Percentiles rank a stretch among this genome's conserved stretches.
Conservation (phyloP, 1,140 invertebrate species). For the Neodiprion virginianus region DNA sequence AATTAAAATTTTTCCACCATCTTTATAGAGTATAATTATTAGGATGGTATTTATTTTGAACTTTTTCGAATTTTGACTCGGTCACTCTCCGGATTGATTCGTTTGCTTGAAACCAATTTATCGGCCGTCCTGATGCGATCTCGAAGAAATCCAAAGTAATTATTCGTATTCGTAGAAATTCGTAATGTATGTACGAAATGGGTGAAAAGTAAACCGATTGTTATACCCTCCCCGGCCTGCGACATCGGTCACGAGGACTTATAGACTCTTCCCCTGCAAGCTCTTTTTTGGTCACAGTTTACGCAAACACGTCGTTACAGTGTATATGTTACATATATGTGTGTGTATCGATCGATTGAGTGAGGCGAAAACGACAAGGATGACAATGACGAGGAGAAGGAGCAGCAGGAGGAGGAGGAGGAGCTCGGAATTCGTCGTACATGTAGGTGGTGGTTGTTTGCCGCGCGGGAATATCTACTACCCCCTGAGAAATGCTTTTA, state of each 20-base stretch:
- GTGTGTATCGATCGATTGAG: neutral
- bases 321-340: neutral
- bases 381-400: neutral
- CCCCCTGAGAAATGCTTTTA: neutral
- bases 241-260: neutral
- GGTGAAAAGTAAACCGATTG: too few species aligned
- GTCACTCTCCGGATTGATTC: too few species aligned
- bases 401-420: neutral
- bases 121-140: too few species aligned
- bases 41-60: too few species aligned
- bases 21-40: too few species aligned
- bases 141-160: too few species aligned
- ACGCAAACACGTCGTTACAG: neutral
- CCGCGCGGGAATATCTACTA: neutral
- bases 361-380: neutral
- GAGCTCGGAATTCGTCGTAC: neutral
- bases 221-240: neutral
- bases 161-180: too few species aligned
- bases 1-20: too few species aligned
- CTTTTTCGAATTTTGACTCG: too few species aligned
- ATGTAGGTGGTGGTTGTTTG: neutral
- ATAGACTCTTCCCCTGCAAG: too few species aligned
- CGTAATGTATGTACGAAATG: too few species aligned
- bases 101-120: too few species aligned
- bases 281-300: neutral